Percentiles rank a stretch among this genome's conserved stretches.
Conservation (phyloP, 1,140 invertebrate genomes). For the Hylaeus volcanicus region DNA sequence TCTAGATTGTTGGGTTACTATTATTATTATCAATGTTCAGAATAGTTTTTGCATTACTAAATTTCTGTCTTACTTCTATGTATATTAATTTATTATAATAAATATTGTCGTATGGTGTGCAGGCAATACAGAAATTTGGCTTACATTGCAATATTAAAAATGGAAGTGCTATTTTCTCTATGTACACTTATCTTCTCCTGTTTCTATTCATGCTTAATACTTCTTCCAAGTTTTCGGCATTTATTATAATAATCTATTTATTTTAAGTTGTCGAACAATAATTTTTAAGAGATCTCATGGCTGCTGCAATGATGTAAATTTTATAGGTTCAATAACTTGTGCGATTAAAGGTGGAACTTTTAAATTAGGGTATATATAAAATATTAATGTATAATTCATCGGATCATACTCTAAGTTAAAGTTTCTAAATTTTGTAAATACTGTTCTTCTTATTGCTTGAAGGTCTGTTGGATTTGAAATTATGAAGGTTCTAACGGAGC, state of each 20-base stretch:
- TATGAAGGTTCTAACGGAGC: too few species aligned
- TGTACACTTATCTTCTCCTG: neutral
- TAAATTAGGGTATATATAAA: neutral
- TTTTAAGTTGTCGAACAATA: neutral
- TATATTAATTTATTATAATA: slow-evolving; percentile 20
- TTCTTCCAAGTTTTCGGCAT: neutral
- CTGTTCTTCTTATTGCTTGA: neutral
- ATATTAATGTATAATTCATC: neutral
- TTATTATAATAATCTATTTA: neutral
- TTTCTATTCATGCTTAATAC: neutral
- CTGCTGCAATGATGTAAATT: neutral
- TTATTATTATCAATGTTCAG: slow-evolving; percentile 19
- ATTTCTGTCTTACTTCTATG: slow-evolving; percentile 23
- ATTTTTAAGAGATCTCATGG: neutral
- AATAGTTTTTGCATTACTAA: slow-evolving; percentile 33
- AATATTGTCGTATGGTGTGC: slow-evolving; percentile 15
- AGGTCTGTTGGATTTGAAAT: neutral
- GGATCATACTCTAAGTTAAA: neutral
- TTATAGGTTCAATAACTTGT: neutral
- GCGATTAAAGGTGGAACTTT: neutral
- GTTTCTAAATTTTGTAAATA: neutral
- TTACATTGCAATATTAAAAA: neutral
- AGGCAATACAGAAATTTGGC: slow-evolving; percentile 10
- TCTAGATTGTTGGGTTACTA: slow-evolving; percentile 4
- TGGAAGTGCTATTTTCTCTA: neutral